A percentile compares a stretch with the other conserved stretches of the same genome.
Conservation (phyloP, 2,797 vertebrate genomes). For the Micromesistius poutassou region DNA sequence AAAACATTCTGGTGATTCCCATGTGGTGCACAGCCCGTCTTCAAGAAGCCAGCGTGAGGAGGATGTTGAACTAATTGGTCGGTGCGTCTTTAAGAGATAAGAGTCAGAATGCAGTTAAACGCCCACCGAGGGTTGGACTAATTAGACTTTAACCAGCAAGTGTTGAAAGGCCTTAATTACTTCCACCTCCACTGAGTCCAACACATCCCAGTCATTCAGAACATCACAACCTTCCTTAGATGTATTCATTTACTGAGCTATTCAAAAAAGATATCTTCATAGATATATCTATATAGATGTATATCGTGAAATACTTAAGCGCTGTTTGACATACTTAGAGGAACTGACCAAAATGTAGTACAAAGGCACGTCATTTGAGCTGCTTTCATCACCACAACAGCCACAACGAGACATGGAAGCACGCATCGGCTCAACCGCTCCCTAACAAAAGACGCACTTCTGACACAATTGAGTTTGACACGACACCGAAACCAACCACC, state of each 20-base stretch:
- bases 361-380: too few species aligned
- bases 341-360: too few species aligned
- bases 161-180: not conserved
- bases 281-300: too few species aligned
- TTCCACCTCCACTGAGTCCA: not conserved
- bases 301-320: too few species aligned
- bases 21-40: slow-evolving; percentile 45
- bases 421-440: too few species aligned
- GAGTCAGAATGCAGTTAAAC: not conserved
- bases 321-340: too few species aligned
- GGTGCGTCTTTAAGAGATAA: not conserved
- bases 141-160: not conserved
- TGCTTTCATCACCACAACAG: too few species aligned
- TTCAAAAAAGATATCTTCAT: too few species aligned
- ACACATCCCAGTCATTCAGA: not conserved
- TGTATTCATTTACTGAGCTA: not conserved
- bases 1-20: slow-evolving; percentile 40
- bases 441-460: not conserved
- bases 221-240: not conserved
- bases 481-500: too few species aligned
- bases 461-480: too few species aligned
- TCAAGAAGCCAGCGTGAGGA: not conserved
- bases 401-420: too few species aligned
- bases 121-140: not conserved
- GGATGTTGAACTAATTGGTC: slow-evolving; percentile 32